Evolutionary conservation across 2,797 vertebrate genomes (phyloP).

Genomic region (Oreochromis grahami): DNA sequence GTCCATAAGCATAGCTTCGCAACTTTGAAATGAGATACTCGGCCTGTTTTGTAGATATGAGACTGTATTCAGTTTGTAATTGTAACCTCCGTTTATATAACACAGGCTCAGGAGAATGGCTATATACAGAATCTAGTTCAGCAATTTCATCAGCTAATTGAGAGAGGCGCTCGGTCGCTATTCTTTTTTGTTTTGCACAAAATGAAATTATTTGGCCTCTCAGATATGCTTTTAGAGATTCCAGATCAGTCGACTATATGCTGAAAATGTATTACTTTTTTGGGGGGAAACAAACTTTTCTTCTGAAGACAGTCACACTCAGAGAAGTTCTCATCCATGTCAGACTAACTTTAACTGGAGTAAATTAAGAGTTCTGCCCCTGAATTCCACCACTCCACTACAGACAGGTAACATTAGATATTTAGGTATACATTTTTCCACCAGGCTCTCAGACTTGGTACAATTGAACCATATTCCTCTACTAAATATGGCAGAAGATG

Average conservation of each 20-base stretch:
- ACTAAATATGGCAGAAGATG: too few species aligned
- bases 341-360: too few species aligned
- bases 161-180: neutral
- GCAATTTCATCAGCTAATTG: neutral
- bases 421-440: too few species aligned
- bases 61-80: fast-evolving
- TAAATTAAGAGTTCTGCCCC: too few species aligned
- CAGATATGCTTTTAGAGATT: neutral
- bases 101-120: neutral
- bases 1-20: fast-evolving
- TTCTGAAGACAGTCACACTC: too few species aligned
- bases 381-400: too few species aligned
- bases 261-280: too few species aligned
- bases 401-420: too few species aligned
- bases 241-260: neutral
- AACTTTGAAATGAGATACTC: neutral
- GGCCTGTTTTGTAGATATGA: neutral
- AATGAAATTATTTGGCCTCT: fast-evolving
- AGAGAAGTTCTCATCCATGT: too few species aligned
- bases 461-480: too few species aligned
- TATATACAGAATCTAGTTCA: neutral
- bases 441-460: too few species aligned
- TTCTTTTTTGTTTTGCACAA: neutral
- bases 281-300: too few species aligned
- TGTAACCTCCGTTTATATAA: neutral